These are phyloP conservation scores for Lepidocyrtoides sp. DNA, from an alignment of 2,888 invertebrate genomes.

Conservation along the genomic window DNA sequence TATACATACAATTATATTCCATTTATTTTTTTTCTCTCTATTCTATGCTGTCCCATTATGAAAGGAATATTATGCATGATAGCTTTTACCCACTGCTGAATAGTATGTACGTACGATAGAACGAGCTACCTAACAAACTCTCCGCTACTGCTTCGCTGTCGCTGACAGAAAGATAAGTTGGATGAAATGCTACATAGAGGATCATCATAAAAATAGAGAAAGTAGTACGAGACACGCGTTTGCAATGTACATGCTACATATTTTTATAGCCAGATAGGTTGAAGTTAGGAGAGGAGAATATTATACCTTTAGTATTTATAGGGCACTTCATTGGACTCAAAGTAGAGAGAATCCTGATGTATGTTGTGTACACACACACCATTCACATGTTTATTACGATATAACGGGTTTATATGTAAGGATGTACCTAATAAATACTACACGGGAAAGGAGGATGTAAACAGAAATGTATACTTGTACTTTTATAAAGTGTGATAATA, in stretches of 20 bases:
- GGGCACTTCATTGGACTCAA: not conserved
- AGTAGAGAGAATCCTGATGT: not conserved
- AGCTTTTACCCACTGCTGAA: not conserved
- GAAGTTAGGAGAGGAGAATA: not conserved
- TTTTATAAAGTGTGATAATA: not conserved
- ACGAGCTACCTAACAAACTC: conserved; percentile 36
- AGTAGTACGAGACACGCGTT: conserved; percentile 56
- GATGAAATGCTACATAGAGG: conserved; percentile 65
- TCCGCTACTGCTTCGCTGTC: conserved; percentile 20
- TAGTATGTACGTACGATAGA: not conserved
- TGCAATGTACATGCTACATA: not conserved
- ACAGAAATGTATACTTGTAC: not conserved
- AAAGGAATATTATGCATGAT: not conserved
- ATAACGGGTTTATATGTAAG: too few species aligned
- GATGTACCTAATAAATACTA: not conserved
- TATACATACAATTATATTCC: not conserved
- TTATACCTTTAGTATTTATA: conserved; percentile 17
- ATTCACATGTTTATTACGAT: too few species aligned
- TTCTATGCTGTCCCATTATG: not conserved
- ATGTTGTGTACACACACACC: not conserved
- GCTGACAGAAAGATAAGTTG: conserved; percentile 69
- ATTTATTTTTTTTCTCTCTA: not conserved
- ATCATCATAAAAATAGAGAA: conserved; percentile 32
- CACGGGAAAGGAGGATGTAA: not conserved
- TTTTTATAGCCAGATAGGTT: not conserved